A percentile compares a stretch with the other conserved stretches of the same genome.
Conservation (phyloP, 2,797 vertebrate genomes). For the Botia almorhae region DNA sequence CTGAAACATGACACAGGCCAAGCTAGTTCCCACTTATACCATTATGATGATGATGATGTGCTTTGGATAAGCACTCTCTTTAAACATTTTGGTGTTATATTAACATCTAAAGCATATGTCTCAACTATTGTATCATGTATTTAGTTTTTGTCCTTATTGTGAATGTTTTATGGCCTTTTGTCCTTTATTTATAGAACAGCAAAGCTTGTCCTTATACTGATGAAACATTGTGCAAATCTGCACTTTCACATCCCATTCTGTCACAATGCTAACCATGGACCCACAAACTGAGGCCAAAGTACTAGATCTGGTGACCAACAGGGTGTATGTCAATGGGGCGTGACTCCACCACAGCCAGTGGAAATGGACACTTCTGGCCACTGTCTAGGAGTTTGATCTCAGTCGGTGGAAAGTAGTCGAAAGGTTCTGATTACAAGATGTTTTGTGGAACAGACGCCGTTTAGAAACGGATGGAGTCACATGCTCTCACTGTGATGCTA, state of each 20-base stretch:
- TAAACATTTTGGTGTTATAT: background rate
- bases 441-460: slow-evolving; percentile 7
- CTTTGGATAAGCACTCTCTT: background rate
- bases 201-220: background rate
- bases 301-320: slow-evolving; percentile 10
- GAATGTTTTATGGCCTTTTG: too few relatives aligned
- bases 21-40: background rate
- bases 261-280: slow-evolving; percentile 32
- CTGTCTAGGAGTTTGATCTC: slow-evolving; percentile 32
- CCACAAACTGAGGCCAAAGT: slow-evolving; percentile 32
- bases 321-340: background rate
- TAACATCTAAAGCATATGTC: background rate
- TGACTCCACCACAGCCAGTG: slow-evolving; percentile 49
- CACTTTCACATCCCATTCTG: slow-evolving; percentile 52
- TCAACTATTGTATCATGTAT: background rate
- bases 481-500: slow-evolving; percentile 12
- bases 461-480: background rate
- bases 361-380: slow-evolving; percentile 44
- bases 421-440: slow-evolving; percentile 32
- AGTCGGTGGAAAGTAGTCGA: slow-evolving; percentile 48
- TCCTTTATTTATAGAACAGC: background rate
- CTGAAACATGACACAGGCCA: slow-evolving; percentile 10
- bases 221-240: slow-evolving; percentile 9
- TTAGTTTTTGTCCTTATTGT: background rate
- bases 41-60: background rate